Conservation (phyloP, 2,113 vertebrate species). For the Lepus americanus region DNA sequence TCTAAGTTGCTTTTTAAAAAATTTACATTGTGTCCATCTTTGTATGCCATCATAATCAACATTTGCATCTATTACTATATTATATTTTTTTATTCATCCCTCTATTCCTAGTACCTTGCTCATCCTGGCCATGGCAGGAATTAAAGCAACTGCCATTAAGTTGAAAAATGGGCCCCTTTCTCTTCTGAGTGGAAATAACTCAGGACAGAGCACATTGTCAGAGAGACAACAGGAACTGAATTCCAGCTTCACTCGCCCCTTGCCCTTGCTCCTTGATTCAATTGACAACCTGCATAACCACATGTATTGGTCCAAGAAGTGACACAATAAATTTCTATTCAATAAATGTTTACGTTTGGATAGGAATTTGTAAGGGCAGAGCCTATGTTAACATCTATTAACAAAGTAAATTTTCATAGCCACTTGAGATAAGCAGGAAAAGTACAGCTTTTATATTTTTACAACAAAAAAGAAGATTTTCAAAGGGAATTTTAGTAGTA, state of each 20-base stretch:
- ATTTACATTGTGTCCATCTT: neutral
- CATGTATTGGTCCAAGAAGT: neutral
- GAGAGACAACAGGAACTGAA: neutral
- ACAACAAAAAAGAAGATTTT: neutral
- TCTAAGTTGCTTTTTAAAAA: neutral
- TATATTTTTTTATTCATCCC: neutral
- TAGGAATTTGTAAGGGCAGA: neutral
- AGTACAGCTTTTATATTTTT: neutral
- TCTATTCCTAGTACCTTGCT: neutral
- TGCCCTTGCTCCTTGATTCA: neutral
- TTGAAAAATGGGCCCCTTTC: neutral
- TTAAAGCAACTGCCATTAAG: neutral
- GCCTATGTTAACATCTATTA: neutral
- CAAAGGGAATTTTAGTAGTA: neutral
- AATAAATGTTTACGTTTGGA: neutral
- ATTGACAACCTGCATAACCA: neutral
- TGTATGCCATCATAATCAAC: neutral
- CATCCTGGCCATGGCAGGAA: neutral
- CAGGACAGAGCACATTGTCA: neutral
- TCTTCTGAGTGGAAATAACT: neutral
- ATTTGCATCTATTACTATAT: too few species aligned
- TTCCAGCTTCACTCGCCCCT: neutral
- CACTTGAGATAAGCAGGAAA: neutral
- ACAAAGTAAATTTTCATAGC: neutral
- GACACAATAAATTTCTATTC: neutral